These are phyloP conservation scores for Nasonia vitripennis DNA, from an alignment of 1,140 invertebrate genomes.

Conservation along the genomic window DNA sequence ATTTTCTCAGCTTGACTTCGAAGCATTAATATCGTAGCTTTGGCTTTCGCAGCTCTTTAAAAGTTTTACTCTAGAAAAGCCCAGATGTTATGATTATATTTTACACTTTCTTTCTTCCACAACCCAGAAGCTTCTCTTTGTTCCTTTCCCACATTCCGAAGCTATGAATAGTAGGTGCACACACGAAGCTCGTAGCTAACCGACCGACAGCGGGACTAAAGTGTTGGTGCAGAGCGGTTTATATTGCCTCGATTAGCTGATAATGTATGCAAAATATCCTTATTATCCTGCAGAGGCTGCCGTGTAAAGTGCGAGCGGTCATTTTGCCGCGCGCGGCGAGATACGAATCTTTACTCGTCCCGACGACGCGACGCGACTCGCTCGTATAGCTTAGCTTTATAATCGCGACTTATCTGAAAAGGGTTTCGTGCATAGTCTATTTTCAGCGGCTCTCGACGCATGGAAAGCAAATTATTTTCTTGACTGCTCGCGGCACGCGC, in stretches of 20 bases:
- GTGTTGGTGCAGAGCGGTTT: constrained; percentile 38
- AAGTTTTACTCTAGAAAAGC: neutral
- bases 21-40: neutral
- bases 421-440: neutral
- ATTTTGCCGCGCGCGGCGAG: constrained; percentile 54
- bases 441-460: neutral
- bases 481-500: no score
- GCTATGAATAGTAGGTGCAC: neutral
- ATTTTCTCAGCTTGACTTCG: constrained; percentile 2
- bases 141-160: constrained; percentile 1
- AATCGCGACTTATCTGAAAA: neutral
- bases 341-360: constrained; percentile 64
- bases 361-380: constrained; percentile 46
- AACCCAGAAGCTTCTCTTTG: constrained; percentile 1
- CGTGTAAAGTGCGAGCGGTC: constrained; percentile 55
- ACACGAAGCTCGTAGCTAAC: neutral
- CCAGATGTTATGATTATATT: no score
- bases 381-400: neutral
- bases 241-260: constrained; percentile 69
- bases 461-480: neutral
- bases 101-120: no score
- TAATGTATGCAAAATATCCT: constrained; percentile 74
- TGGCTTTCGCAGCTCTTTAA: neutral
- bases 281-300: constrained; percentile 63
- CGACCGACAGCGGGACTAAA: neutral